phyloP scores from a whole-genome alignment of 2,888 invertebrate species.

The Troides oblongomaculatus region DNA sequence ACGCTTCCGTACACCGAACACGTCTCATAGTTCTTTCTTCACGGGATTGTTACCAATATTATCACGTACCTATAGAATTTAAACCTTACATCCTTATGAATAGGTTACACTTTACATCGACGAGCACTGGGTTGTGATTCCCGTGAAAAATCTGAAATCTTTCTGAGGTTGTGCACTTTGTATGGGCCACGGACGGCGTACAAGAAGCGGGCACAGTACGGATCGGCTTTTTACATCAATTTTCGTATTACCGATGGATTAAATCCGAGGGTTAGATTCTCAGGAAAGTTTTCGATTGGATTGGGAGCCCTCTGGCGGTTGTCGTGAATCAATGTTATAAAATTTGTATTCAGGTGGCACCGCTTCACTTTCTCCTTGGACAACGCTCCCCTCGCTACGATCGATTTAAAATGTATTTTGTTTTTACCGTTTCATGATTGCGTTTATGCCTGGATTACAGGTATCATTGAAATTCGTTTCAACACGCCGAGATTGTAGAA shows the following conservation, averaged over 20 bases:
- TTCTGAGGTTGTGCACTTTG: conserved; percentile 58
- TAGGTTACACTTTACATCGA: conserved; percentile 63
- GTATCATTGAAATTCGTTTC: conserved; percentile 18
- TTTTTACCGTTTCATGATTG: conserved; percentile 30
- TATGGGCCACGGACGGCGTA: conserved; percentile 59
- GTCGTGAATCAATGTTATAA: conserved; percentile 74
- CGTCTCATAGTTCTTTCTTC: conserved; percentile 75
- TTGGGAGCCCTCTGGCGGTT: conserved; percentile 50
- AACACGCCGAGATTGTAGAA: background rate
- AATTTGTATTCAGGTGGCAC: conserved; percentile 73
- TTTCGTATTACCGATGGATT: conserved; percentile 79
- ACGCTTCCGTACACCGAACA: conserved; percentile 57
- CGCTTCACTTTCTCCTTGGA: conserved; percentile 59
- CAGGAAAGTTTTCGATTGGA: conserved; percentile 71
- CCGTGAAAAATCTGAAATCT: conserved; percentile 64
- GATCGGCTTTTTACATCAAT: conserved; percentile 74
- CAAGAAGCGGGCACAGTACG: conserved; percentile 47
- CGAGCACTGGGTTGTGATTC: conserved; percentile 58
- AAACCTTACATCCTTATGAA: conserved; percentile 64
- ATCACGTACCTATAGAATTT: conserved; percentile 62
- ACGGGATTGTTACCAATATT: conserved; percentile 75
- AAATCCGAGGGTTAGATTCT: conserved; percentile 71
- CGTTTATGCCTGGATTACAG: conserved; percentile 17
- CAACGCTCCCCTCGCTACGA: conserved; percentile 41
- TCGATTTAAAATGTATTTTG: conserved; percentile 58